phyloP scores from a whole-genome alignment of 2,888 invertebrate genomes.

The Dorcus parallelipipedus region DNA sequence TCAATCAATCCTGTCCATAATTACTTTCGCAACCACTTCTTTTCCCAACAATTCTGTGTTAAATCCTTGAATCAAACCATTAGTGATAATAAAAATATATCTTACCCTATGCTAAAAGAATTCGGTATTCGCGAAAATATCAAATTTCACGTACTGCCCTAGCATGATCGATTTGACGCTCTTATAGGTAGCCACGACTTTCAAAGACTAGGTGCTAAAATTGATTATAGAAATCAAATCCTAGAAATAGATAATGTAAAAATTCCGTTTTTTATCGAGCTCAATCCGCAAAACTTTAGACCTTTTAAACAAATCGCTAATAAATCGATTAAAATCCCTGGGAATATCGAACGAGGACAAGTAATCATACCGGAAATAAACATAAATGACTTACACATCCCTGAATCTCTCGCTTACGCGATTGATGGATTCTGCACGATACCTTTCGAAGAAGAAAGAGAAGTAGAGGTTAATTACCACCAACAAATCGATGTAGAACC shows the following conservation, averaged over 20 bases:
- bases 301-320: too few relatives aligned
- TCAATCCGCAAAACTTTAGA: too few relatives aligned
- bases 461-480: not conserved
- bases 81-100: conserved; percentile 5
- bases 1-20: not conserved
- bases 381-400: not conserved
- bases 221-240: conserved; percentile 4
- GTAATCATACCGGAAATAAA: not conserved
- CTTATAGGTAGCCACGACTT: conserved; percentile 11
- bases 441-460: not conserved
- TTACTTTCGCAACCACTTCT: too few relatives aligned
- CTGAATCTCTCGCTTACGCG: not conserved
- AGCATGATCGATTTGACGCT: conserved; percentile 12
- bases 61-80: conserved; percentile 5
- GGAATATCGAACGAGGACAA: conserved; percentile 5
- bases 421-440: not conserved
- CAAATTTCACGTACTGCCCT: conserved; percentile 4
- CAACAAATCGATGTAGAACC: not conserved
- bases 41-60: not conserved
- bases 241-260: conserved; percentile 1
- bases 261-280: conserved; percentile 4
- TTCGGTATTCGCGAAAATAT: conserved; percentile 5
- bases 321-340: too few relatives aligned
- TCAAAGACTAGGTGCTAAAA: conserved; percentile 10
- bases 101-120: conserved; percentile 8